phyloP scores from a whole-genome alignment of 2,113 vertebrate species.

The Capreolus pygargus region DNA sequence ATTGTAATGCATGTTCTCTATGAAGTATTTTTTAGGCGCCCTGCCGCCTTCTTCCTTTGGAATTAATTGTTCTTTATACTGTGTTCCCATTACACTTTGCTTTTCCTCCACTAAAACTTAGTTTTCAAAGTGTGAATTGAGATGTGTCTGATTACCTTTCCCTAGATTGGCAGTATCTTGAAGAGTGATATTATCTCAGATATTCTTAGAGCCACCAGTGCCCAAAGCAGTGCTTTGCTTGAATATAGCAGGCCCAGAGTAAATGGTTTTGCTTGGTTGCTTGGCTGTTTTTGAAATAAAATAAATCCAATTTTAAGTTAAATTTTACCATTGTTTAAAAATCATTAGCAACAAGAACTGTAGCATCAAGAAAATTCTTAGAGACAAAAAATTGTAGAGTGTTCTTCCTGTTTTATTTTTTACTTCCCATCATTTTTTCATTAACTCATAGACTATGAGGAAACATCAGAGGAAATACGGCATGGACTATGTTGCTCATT shows the following conservation, averaged over 20 bases:
- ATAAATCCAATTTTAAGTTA: not conserved
- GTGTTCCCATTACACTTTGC: not conserved
- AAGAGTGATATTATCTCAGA: not conserved
- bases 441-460: not conserved
- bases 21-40: not conserved
- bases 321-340: not conserved
- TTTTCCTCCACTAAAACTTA: not conserved
- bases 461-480: not conserved
- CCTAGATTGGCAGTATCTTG: not conserved
- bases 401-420: not conserved
- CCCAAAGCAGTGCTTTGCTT: not conserved
- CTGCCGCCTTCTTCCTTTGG: not conserved
- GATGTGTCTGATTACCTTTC: not conserved
- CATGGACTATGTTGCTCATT: not conserved
- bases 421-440: not conserved
- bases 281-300: not conserved
- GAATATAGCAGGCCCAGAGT: not conserved
- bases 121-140: not conserved
- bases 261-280: not conserved
- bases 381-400: not conserved
- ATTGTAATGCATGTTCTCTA: not conserved
- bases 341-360: not conserved
- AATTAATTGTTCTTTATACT: not conserved
- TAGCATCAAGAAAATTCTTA: not conserved
- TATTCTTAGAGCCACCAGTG: not conserved